Evolutionary conservation across 1,140 invertebrate species (phyloP).

Genomic region (Euglossa dilemma): DNA sequence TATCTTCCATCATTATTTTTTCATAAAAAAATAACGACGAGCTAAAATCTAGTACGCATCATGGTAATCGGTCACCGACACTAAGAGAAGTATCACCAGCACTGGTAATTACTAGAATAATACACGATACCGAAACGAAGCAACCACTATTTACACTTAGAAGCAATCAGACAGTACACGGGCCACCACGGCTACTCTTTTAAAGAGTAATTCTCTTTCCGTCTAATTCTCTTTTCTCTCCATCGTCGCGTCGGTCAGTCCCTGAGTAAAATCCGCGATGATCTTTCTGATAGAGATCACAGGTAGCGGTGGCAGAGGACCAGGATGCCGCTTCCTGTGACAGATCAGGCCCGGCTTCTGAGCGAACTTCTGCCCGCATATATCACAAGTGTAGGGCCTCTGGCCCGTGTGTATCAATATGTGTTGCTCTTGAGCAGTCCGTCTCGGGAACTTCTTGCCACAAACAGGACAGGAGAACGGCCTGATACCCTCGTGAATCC

Average conservation of each 20-base stretch:
- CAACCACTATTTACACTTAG: neutral
- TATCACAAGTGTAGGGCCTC: constrained; percentile 90
- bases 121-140: neutral
- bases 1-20: too few species aligned
- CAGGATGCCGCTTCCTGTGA: constrained; percentile 84
- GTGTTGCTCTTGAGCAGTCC: constrained; percentile 86
- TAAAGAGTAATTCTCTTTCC: too few species aligned
- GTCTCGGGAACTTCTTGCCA: constrained; percentile 86
- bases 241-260: constrained; percentile 7
- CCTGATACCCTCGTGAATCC: constrained; percentile 86
- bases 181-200: neutral
- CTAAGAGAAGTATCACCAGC: too few species aligned
- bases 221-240: neutral
- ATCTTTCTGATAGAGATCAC: constrained; percentile 68
- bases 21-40: too few species aligned
- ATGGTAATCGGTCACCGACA: too few species aligned
- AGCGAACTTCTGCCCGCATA: constrained; percentile 89
- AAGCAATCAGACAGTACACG: neutral
- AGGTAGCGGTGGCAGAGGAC: constrained; percentile 70
- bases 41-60: too few species aligned
- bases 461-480: constrained; percentile 90
- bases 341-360: constrained; percentile 85
- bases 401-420: constrained; percentile 91
- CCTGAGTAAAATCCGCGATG: constrained; percentile 59
- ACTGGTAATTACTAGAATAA: too few species aligned